A percentile compares a stretch with the other conserved stretches of the same genome.
Conservation (phyloP, 2,797 vertebrate species). For the Phoebastria nigripes region DNA sequence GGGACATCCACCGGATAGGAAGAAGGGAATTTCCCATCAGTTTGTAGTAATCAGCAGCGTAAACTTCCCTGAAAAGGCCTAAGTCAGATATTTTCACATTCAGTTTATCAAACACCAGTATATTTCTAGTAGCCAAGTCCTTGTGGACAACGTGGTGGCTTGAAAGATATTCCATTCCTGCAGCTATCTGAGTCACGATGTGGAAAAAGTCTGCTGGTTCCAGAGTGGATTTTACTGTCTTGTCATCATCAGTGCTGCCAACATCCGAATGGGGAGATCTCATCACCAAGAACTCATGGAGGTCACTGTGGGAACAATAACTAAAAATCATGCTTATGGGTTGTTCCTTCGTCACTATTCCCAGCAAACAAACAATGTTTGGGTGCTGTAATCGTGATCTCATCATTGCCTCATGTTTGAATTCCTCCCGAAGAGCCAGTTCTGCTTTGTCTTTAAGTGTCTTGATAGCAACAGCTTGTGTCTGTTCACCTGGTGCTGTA, state of each 20-base stretch:
- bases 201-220: slow-evolving; percentile 94
- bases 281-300: slow-evolving; percentile 95
- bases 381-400: slow-evolving; percentile 90
- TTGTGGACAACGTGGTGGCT: slow-evolving; percentile 92
- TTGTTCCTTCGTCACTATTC: slow-evolving; percentile 91
- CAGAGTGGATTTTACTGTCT: slow-evolving; percentile 89
- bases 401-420: slow-evolving; percentile 89
- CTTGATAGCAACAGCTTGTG: slow-evolving; percentile 91
- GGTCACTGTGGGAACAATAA: slow-evolving; percentile 88
- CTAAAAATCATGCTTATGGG: slow-evolving; percentile 93
- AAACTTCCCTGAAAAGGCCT: slow-evolving; percentile 92
- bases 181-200: slow-evolving; percentile 88
- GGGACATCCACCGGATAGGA: slow-evolving; percentile 96
- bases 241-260: slow-evolving; percentile 92
- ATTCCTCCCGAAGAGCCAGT: slow-evolving; percentile 86
- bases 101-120: slow-evolving; percentile 92
- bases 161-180: slow-evolving; percentile 96
- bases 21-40: slow-evolving; percentile 85
- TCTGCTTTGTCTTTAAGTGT: slow-evolving; percentile 95
- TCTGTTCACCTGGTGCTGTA: slow-evolving; percentile 86
- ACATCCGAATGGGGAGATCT: slow-evolving; percentile 94
- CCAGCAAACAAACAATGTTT: slow-evolving; percentile 88
- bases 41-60: slow-evolving; percentile 95
- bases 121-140: slow-evolving; percentile 92
- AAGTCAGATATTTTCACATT: slow-evolving; percentile 91